These are phyloP conservation scores for Ciconia maguari DNA, from an alignment of 2,113 vertebrate species.

Conservation along the genomic window DNA sequence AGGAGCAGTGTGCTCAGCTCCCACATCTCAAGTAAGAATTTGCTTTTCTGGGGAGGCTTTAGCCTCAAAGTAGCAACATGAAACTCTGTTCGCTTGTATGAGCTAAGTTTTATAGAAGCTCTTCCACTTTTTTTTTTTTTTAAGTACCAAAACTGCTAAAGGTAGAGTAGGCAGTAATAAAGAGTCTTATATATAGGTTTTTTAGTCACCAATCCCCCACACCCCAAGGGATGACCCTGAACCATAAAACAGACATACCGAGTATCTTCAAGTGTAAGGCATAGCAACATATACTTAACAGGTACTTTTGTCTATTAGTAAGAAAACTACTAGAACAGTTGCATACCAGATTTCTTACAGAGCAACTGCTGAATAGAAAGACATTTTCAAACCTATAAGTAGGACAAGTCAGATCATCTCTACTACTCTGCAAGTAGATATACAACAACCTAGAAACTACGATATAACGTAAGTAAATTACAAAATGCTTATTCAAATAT, in stretches of 20 bases:
- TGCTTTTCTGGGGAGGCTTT: background rate
- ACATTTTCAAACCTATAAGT: background rate
- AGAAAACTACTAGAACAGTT: background rate
- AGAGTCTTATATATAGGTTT: background rate
- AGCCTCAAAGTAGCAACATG: background rate
- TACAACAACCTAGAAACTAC: background rate
- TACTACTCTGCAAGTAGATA: background rate
- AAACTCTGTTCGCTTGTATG: background rate
- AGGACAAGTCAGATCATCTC: background rate
- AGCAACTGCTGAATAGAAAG: background rate
- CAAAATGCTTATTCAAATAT: background rate
- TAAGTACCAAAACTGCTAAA: background rate
- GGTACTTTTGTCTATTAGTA: background rate
- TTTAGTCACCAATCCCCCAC: accelerated
- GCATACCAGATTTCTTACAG: background rate
- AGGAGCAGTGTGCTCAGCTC: background rate
- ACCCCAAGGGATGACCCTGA: background rate
- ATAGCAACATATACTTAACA: background rate
- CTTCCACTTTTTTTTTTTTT: background rate
- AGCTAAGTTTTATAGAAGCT: background rate
- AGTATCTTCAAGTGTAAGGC: background rate
- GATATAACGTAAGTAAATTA: background rate
- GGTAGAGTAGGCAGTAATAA: background rate
- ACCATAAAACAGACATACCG: background rate
- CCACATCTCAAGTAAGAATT: background rate